phyloP scores from a whole-genome alignment of 2,888 invertebrate genomes.

The Ophioninae sp. region DNA sequence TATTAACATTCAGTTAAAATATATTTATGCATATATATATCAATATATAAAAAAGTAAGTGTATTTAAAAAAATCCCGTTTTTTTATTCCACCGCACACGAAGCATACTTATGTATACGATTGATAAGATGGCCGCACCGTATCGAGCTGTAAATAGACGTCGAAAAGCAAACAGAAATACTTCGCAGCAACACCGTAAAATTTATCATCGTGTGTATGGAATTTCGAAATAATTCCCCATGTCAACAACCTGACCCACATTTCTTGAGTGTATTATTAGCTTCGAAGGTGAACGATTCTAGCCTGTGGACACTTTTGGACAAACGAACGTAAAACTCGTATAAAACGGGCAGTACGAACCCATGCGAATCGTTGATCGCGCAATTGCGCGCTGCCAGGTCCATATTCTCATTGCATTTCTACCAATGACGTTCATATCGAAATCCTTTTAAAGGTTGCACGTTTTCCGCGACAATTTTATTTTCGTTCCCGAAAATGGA shows the following conservation, averaged over 20 bases:
- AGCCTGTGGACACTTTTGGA: not conserved
- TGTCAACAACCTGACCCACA: not conserved
- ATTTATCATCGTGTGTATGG: not conserved
- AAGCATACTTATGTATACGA: not conserved
- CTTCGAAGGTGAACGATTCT: not conserved
- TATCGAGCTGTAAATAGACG: not conserved
- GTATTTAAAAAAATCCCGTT: not conserved
- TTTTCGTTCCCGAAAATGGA: not conserved
- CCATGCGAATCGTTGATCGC: slow-evolving; percentile 52
- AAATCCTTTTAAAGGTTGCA: not conserved
- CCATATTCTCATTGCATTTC: slow-evolving; percentile 51
- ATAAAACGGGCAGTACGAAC: slow-evolving; percentile 53
- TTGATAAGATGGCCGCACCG: not conserved
- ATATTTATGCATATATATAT: not conserved
- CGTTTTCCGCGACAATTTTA: not conserved
- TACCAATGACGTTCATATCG: slow-evolving; percentile 56
- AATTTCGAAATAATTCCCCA: not conserved
- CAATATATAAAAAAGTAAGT: not conserved
- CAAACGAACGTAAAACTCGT: not conserved
- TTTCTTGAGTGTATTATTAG: not conserved
- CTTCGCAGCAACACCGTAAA: not conserved
- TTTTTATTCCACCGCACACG: not conserved
- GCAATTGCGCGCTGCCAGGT: slow-evolving; percentile 38
- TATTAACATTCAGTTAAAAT: not conserved
- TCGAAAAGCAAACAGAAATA: not conserved